Evolutionary conservation across 2,888 invertebrate genomes (phyloP), one percentile per base, ranked within the genome.

Genomic region (Callimorpha dominula): DNA sequence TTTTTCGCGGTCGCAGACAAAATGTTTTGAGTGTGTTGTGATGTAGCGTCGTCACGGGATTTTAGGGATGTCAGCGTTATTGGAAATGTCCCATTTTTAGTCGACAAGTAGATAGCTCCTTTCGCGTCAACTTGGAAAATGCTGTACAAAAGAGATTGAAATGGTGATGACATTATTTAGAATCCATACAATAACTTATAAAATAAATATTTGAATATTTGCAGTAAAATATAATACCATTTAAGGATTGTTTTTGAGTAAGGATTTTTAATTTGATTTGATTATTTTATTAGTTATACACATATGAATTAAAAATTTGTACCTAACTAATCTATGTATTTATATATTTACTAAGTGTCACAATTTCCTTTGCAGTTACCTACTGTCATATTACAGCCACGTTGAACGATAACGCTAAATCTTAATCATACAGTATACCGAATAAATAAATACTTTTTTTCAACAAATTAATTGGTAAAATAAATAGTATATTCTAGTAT

Each of bases 61-160:
- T 89, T 89, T 85, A 90, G 84, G 86, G 93, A 91, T 86, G 94
- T 91, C 91, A 95, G 90, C 89, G 91, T 89, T 94, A 95, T 95
- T 93, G 95, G 95, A 91, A 93, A 95, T 85, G 95, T 95, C 91
- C 93, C 94, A 92, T 95, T 95, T 91, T 94, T 93, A 86, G 94
- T 94, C 86, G 95, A 94, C 92, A 95, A 94, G 91, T 94, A 95
- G 88, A 95, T 91, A 81, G 94, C 94, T 90, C 95, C 95, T 91
- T 95, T 95, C 77, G 91, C 91, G 83, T 93, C 90, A 79, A 86
- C 91, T 82, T 86, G 86, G 77, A 88, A 87, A 83, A 87, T 85
- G 83, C 91, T 92, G 89, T 79, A 82, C 78, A 69, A 86, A 83
- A 87, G 77, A 88, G 79, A 87, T 85, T 81, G 68, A 80, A 81